phyloP scores from a whole-genome alignment of 2,797 vertebrate genomes.

The Carapus acus region DNA sequence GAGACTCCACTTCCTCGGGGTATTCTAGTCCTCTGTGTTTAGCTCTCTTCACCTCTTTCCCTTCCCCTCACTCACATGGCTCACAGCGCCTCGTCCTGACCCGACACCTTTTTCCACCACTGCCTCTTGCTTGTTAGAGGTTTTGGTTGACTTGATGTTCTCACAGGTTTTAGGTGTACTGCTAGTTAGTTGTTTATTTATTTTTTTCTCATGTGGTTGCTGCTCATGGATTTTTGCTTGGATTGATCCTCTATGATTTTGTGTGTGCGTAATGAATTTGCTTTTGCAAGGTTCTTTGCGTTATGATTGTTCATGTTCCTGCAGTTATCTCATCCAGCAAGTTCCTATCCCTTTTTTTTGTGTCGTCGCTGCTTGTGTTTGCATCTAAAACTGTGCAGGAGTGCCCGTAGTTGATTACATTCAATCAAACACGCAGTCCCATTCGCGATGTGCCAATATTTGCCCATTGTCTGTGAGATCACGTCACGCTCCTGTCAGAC shows the following conservation, averaged over 20 bases:
- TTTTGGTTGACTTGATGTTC: conserved; percentile 26
- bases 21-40: conserved; percentile 40
- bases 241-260: conserved; percentile 21
- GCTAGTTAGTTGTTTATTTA: conserved; percentile 3
- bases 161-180: conserved; percentile 5
- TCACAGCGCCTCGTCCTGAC: conserved; percentile 31
- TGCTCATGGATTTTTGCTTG: conserved; percentile 9
- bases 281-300: conserved; percentile 19
- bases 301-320: conserved; percentile 9
- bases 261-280: conserved; percentile 28
- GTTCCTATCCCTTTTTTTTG: conserved; percentile 14
- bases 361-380: conserved; percentile 24
- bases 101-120: conserved; percentile 16
- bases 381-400: conserved; percentile 8
- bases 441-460: conserved; percentile 5
- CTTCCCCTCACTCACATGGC: conserved; percentile 6
- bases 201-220: neutral
- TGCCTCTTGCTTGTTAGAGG: conserved; percentile 31
- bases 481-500: too few species aligned
- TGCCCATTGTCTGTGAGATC: neutral
- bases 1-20: conserved; percentile 53
- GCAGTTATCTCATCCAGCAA: conserved; percentile 8
- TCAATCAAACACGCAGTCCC: neutral
- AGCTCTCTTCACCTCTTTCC: conserved; percentile 27
- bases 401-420: neutral